These are phyloP conservation scores for Tenualosa thibaudeaui DNA, from an alignment of 2,797 vertebrate genomes.

Conservation along the genomic window DNA sequence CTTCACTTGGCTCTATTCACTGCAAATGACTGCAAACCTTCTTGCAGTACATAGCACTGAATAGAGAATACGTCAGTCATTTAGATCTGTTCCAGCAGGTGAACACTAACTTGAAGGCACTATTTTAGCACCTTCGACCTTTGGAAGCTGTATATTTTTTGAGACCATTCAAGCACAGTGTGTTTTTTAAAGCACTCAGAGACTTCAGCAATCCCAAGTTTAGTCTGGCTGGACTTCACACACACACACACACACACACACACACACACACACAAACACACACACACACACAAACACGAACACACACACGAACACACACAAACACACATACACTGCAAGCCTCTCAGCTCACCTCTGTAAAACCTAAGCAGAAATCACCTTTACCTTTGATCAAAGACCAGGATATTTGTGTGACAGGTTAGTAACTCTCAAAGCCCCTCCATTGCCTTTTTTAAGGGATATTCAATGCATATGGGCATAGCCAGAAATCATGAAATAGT, in stretches of 20 bases:
- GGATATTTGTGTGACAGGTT: background rate
- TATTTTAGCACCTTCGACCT: background rate
- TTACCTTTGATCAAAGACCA: conserved; percentile 30
- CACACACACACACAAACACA: no score
- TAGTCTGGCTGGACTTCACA: background rate
- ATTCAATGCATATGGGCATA: conserved; percentile 4
- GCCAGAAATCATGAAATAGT: no score
- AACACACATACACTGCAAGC: background rate
- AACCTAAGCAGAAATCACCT: conserved; percentile 18
- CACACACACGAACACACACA: background rate
- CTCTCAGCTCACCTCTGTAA: background rate
- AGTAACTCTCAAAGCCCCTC: conserved; percentile 24
- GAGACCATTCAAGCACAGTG: background rate
- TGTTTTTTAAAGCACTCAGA: background rate
- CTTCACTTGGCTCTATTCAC: background rate
- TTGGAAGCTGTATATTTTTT: conserved; percentile 10
- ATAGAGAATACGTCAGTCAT: background rate
- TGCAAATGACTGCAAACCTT: background rate
- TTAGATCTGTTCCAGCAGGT: conserved; percentile 10
- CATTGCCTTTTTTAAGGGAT: conserved; percentile 41
- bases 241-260: background rate
- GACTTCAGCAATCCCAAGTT: background rate
- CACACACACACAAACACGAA: background rate
- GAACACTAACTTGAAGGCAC: background rate
- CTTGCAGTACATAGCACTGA: background rate